Percentiles rank a stretch among this genome's conserved stretches.
These are phyloP conservation scores for Manacus vitellinus DNA, from an alignment of 2,113 vertebrate genomes.

Conservation along the genomic window DNA sequence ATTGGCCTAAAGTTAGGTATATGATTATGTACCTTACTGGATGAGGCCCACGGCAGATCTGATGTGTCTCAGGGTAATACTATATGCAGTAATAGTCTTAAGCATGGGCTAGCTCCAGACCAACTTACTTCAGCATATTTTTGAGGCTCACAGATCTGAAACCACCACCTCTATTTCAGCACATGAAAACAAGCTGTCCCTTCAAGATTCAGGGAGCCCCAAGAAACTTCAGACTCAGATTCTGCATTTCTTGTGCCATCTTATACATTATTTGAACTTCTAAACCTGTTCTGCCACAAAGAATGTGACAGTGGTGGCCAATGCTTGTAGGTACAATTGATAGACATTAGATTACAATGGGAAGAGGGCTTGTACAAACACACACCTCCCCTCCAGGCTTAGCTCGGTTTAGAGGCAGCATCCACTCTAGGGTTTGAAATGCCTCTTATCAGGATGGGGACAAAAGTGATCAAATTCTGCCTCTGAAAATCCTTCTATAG, in stretches of 20 bases:
- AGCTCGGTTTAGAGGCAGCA: not conserved
- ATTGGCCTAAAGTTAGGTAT: not conserved
- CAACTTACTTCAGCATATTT: not conserved
- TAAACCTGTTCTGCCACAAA: not conserved
- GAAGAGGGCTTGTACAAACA: not conserved
- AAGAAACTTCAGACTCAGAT: not conserved
- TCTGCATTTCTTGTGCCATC: not conserved
- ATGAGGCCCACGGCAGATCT: not conserved
- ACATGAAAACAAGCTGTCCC: not conserved
- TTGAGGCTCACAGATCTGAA: not conserved
- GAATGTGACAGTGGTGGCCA: not conserved
- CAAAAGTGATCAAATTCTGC: not conserved
- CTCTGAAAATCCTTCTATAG: not conserved
- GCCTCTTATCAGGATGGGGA: not conserved
- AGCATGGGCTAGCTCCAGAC: not conserved
- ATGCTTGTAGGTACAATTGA: accelerated
- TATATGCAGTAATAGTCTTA: not conserved
- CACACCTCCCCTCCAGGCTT: not conserved
- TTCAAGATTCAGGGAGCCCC: not conserved
- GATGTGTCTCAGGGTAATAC: not conserved
- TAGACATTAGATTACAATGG: not conserved
- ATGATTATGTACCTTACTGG: not conserved
- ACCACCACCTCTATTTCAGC: not conserved
- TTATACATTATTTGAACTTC: not conserved
- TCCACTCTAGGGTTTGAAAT: not conserved